These are phyloP conservation scores for Agrochola lota DNA, from an alignment of 2,888 invertebrate species.

Conservation along the genomic window DNA sequence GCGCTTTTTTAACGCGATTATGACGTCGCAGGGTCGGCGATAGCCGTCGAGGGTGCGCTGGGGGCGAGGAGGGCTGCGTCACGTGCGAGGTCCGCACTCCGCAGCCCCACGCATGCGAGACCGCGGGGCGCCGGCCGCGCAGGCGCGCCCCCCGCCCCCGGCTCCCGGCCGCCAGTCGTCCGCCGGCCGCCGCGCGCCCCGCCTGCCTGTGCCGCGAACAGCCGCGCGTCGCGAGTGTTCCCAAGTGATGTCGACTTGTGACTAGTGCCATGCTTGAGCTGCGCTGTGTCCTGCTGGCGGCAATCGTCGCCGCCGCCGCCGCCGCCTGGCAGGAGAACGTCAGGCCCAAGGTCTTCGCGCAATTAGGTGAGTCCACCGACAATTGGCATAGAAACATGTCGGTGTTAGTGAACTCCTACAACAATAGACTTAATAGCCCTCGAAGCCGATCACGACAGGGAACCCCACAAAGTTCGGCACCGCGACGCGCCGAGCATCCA, in stretches of 20 bases:
- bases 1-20: constrained; percentile 89
- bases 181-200: constrained; percentile 90
- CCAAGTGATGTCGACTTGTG: constrained; percentile 89
- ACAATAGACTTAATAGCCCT: constrained; percentile 82
- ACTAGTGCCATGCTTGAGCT: constrained; percentile 90
- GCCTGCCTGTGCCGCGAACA: constrained; percentile 75
- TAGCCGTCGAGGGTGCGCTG: constrained; percentile 82
- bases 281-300: constrained; percentile 88
- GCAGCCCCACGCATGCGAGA: constrained; percentile 90
- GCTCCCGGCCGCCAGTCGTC: constrained; percentile 88
- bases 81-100: constrained; percentile 90
- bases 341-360: constrained; percentile 97
- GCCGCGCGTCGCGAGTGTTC: constrained; percentile 84
- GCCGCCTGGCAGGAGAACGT: constrained; percentile 97
- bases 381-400: constrained; percentile 76
- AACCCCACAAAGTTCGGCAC: constrained; percentile 73
- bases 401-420: constrained; percentile 80
- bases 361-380: constrained; percentile 94
- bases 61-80: constrained; percentile 90
- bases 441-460: constrained; percentile 73
- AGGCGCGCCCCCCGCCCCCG: constrained; percentile 79
- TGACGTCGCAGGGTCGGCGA: constrained; percentile 86
- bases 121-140: constrained; percentile 88
- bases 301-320: constrained; percentile 90
- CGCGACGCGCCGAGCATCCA: constrained; percentile 70